Percentiles rank a stretch among this genome's conserved stretches.
These are phyloP conservation scores for Epinotia nisella DNA, from an alignment of 2,888 invertebrate genomes.

Conservation along the genomic window DNA sequence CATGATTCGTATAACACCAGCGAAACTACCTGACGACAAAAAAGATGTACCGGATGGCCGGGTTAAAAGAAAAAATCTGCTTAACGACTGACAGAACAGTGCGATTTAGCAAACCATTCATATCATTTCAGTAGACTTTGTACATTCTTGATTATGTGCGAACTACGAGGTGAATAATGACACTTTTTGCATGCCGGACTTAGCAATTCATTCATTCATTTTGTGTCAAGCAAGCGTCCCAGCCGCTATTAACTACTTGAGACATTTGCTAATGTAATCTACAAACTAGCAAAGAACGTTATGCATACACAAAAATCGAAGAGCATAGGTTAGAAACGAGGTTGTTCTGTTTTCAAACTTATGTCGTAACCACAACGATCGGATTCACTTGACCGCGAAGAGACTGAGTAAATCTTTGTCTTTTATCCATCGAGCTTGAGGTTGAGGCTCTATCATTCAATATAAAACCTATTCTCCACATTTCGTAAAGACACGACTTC, in stretches of 20 bases:
- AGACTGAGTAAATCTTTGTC: constrained; percentile 45
- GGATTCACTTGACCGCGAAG: constrained; percentile 47
- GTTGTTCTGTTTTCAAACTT: constrained; percentile 9
- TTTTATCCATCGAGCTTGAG: constrained; percentile 41
- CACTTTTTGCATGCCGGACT: not conserved
- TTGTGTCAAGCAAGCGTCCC: not conserved
- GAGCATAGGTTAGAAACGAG: not conserved
- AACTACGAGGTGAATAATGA: not conserved
- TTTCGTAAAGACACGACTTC: constrained; percentile 9
- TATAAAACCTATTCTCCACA: constrained; percentile 18
- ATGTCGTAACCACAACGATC: constrained; percentile 38
- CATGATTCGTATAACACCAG: not conserved
- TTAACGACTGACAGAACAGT: not conserved
- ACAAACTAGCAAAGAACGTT: not conserved
- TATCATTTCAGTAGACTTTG: not conserved
- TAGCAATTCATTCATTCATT: not conserved
- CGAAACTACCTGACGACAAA: not conserved
- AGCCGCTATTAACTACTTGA: constrained; percentile 4
- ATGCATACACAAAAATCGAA: not conserved
- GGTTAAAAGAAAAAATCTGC: not conserved
- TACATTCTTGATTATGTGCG: not conserved
- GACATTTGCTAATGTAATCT: constrained; percentile 1
- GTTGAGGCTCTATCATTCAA: constrained; percentile 13
- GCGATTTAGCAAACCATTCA: not conserved
- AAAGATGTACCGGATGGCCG: not conserved